A percentile compares a stretch with the other conserved stretches of the same genome.
phyloP scores from a whole-genome alignment of 2,797 vertebrate species.

The Pogoniulus pusillus region DNA sequence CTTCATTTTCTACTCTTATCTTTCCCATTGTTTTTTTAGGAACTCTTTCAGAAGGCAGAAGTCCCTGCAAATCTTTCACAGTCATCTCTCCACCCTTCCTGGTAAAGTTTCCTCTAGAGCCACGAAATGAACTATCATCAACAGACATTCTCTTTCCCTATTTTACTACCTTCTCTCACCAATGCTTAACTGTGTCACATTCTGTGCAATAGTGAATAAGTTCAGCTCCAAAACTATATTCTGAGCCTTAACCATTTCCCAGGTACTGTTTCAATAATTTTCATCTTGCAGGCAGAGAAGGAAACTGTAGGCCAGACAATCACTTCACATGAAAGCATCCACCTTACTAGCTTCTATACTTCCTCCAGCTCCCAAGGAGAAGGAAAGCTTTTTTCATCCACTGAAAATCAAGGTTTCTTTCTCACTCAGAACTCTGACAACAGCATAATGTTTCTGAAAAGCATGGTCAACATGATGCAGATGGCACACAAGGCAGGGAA shows the following conservation, averaged over 20 bases:
- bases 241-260: neutral
- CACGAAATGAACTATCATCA: neutral
- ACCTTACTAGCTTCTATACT: neutral
- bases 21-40: neutral
- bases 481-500: constrained; percentile 3
- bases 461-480: constrained; percentile 39
- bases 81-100: neutral
- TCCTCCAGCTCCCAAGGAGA: neutral
- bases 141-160: neutral
- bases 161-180: neutral
- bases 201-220: too few relatives aligned
- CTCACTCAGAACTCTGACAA: neutral
- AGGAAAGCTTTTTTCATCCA: neutral
- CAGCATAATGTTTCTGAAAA: constrained; percentile 3
- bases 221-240: neutral
- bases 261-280: neutral
- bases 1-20: neutral
- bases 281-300: neutral
- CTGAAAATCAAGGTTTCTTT: neutral
- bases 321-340: neutral
- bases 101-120: neutral
- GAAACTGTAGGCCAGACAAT: neutral
- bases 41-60: neutral
- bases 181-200: neutral
- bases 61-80: neutral